A percentile compares a stretch with the other conserved stretches of the same genome.
Conservation (phyloP, 2,797 vertebrate genomes). For the Rhinella marina region DNA sequence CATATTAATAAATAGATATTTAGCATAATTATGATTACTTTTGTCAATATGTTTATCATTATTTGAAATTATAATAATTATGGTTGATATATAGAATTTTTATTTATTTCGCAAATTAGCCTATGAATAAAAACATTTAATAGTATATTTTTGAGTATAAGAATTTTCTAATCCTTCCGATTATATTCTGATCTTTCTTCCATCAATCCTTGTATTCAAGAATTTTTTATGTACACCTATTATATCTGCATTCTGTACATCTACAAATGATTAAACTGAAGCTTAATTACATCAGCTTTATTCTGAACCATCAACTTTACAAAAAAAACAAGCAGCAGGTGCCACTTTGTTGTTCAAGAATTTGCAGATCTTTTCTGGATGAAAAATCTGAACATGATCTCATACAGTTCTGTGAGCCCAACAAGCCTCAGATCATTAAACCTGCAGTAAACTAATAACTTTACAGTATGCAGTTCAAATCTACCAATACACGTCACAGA, state of each 20-base stretch:
- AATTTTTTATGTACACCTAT: too few species aligned
- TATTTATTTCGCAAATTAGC: too few species aligned
- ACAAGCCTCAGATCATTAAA: constrained; percentile 47
- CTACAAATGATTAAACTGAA: neutral
- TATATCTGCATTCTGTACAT: neutral
- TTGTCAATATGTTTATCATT: too few species aligned
- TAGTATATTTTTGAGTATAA: too few species aligned
- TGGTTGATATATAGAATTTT: too few species aligned
- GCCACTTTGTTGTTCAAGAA: neutral
- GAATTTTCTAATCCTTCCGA: too few species aligned
- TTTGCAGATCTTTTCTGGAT: neutral
- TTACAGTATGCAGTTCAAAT: constrained; percentile 14
- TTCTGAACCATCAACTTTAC: neutral
- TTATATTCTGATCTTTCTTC: neutral
- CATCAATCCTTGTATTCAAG: neutral
- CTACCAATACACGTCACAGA: constrained; percentile 34
- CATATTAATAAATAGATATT: neutral
- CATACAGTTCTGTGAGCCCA: constrained; percentile 27
- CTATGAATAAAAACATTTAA: too few species aligned
- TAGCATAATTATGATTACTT: neutral
- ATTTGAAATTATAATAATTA: too few species aligned
- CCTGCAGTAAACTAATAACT: constrained; percentile 26
- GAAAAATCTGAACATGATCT: constrained; percentile 30
- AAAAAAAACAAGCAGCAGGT: neutral
- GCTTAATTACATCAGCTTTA: neutral